Conservation (phyloP, 2,888 invertebrate genomes). For the Pristionchus arcanus region DNA sequence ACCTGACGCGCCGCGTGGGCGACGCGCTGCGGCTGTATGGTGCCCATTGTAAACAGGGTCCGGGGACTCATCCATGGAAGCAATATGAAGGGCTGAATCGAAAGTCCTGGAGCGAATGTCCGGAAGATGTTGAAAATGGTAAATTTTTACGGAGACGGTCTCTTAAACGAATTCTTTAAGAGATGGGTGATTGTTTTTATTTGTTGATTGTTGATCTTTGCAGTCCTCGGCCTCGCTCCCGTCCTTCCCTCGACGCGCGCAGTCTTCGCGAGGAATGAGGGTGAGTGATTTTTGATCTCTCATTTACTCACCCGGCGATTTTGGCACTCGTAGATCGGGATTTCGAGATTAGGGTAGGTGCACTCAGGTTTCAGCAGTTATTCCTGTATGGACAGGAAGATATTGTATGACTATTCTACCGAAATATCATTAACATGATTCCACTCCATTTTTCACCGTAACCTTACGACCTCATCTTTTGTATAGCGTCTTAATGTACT, state of each 20-base stretch:
- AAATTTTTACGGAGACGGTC: no score
- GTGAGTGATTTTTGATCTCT: not conserved
- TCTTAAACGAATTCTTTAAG: no score
- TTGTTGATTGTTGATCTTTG: not conserved
- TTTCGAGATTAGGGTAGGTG: not conserved
- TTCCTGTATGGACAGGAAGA: not conserved
- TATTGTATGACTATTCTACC: not conserved
- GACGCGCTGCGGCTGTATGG: no score
- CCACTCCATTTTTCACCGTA: not conserved
- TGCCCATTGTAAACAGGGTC: no score
- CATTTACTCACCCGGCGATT: not conserved
- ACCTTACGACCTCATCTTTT: not conserved
- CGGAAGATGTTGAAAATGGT: no score
- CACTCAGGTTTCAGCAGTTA: not conserved
- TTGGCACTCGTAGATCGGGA: not conserved
- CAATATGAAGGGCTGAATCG: no score
- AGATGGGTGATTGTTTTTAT: not conserved
- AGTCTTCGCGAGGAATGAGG: slow-evolving; percentile 31
- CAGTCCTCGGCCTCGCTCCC: slow-evolving; percentile 51
- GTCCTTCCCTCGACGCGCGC: slow-evolving; percentile 41
- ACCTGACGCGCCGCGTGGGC: no score
- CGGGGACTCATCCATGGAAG: no score
- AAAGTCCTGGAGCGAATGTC: no score
- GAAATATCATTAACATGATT: not conserved
- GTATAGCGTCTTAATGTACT: no score